Evolutionary conservation across 2,113 vertebrate genomes (phyloP).

Genomic region (Rattus norvegicus): GRCr8 NC_086021.1:147787501-147788000

Average conservation of each 20-base stretch:
- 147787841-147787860: not conserved
- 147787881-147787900: not conserved
- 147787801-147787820: not conserved
- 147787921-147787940: not conserved
- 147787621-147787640: not conserved
- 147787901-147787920: not conserved
- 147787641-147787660: not conserved
- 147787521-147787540: not conserved
- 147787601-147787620: not conserved
- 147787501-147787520: conserved; percentile 9
- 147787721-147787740: not conserved
- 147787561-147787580: not conserved
- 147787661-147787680: not conserved
- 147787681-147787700: not conserved
- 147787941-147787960: not conserved
- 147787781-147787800: not conserved
- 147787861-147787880: not conserved
- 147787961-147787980: too few species aligned
- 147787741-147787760: not conserved
- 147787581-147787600: not conserved
- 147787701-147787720: not conserved
- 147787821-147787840: not conserved
- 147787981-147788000: not conserved
- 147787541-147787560: not conserved
- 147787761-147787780: not conserved